Percentiles rank a stretch among this genome's conserved stretches.
Conservation (phyloP, 35 echinoderm and acorn worm genomes). For the Holothuria glaberrima region DNA sequence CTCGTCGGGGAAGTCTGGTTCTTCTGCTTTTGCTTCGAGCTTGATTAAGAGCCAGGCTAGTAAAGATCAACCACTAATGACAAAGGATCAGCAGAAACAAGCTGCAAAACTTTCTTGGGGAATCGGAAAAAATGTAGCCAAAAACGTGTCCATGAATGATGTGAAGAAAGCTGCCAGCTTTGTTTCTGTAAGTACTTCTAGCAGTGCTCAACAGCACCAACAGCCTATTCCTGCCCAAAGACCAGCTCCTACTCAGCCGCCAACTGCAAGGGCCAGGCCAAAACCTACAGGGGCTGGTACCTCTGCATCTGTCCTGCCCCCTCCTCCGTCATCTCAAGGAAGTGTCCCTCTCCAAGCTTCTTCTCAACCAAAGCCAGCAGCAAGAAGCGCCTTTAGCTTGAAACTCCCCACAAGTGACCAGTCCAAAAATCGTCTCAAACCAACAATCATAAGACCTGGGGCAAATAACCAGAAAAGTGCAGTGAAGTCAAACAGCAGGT, state of each 20-base stretch:
- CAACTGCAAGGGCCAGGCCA: slow-evolving; percentile 70
- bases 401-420: slow-evolving; percentile 21
- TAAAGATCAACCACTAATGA: slow-evolving; percentile 46
- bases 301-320: slow-evolving; percentile 21
- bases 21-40: slow-evolving; percentile 24
- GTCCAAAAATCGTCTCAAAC: slow-evolving; percentile 43
- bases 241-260: slow-evolving; percentile 43
- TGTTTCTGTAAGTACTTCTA: slow-evolving; percentile 16
- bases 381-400: slow-evolving; percentile 7
- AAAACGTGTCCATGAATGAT: slow-evolving; percentile 47
- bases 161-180: slow-evolving; percentile 53
- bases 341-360: slow-evolving; percentile 31
- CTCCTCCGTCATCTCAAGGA: slow-evolving; percentile 43
- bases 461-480: slow-evolving; percentile 38
- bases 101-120: slow-evolving; percentile 58
- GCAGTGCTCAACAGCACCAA: background rate
- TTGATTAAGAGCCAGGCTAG: slow-evolving; percentile 23
- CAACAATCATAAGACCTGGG: slow-evolving; percentile 86
- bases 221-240: slow-evolving; percentile 31
- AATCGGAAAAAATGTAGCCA: slow-evolving; percentile 53
- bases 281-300: slow-evolving; percentile 37
- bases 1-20: slow-evolving; percentile 38
- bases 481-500: slow-evolving; percentile 67
- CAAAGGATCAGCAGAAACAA: slow-evolving; percentile 40
- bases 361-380: slow-evolving; percentile 32